Conservation (phyloP, 2,113 vertebrate genomes). For the Echinops telfairi region DNA sequence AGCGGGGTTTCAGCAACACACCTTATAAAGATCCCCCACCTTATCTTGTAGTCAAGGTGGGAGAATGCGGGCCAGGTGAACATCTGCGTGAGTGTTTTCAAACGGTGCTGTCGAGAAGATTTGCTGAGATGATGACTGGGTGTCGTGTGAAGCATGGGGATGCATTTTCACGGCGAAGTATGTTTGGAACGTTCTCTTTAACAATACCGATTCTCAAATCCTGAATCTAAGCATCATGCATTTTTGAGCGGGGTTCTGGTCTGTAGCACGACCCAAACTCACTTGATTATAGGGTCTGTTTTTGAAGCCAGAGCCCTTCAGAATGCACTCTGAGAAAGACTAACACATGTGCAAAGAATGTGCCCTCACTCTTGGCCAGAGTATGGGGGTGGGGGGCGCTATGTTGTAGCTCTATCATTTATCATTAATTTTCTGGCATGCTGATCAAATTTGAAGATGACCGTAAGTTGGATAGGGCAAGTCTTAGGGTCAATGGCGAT, state of each 20-base stretch:
- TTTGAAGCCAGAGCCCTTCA: background rate
- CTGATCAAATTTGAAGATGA: slow-evolving; percentile 34
- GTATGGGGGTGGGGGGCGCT: too few relatives aligned
- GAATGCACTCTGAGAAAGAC: background rate
- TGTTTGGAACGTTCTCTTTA: slow-evolving; percentile 1
- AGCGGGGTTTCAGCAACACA: background rate
- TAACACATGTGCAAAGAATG: too few relatives aligned
- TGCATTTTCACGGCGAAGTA: background rate
- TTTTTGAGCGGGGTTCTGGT: background rate
- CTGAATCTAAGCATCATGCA: background rate
- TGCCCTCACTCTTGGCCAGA: too few relatives aligned
- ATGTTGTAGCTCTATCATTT: background rate
- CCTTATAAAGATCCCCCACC: background rate
- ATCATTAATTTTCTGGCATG: slow-evolving; percentile 11
- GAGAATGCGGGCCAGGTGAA: background rate
- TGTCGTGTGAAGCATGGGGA: background rate
- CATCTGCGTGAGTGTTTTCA: background rate
- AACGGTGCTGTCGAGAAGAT: background rate
- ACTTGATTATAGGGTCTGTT: background rate
- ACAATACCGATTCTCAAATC: background rate
- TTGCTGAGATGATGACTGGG: background rate
- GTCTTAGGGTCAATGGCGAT: background rate
- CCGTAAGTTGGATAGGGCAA: background rate
- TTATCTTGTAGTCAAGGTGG: background rate
- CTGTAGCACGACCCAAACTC: background rate